Evolutionary conservation across 37 sponge, comb jelly and placozoan species (phyloP).

Genomic region (Aplysina aerophoba): DNA sequence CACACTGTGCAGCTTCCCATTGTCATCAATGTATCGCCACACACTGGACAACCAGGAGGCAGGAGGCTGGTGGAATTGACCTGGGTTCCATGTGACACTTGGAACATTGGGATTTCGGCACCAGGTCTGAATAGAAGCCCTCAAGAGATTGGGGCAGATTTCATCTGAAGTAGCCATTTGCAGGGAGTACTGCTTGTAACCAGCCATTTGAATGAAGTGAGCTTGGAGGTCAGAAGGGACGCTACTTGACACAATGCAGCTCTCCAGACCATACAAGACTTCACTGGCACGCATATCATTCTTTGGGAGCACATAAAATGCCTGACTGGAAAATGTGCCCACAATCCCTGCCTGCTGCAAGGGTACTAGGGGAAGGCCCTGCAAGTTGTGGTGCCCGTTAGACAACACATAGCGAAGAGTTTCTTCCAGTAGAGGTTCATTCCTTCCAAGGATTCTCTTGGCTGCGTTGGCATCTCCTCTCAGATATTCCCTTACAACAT

Average conservation of each 20-base stretch:
- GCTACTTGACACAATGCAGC: neutral
- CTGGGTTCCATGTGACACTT: conserved; percentile 38
- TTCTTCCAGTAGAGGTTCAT: conserved; percentile 30
- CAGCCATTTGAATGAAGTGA: neutral
- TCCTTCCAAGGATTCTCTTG: neutral
- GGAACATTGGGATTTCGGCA: neutral
- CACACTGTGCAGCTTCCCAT: neutral
- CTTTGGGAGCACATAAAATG: conserved; percentile 16
- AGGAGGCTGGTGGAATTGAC: conserved; percentile 37
- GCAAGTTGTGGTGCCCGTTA: neutral
- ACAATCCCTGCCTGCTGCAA: conserved; percentile 22
- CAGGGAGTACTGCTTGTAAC: neutral
- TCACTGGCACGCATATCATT: neutral
- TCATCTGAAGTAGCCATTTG: conserved; percentile 6
- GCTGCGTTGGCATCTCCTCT: neutral
- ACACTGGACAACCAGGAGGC: conserved; percentile 45
- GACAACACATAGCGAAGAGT: conserved; percentile 32
- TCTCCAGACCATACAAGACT: conserved; percentile 14
- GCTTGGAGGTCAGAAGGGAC: neutral
- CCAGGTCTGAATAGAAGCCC: conserved; percentile 44
- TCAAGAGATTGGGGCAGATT: conserved; percentile 26
- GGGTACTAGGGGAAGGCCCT: conserved; percentile 43
- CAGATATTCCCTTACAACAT: conserved; percentile 8
- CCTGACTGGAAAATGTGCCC: neutral
- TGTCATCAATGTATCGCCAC: conserved; percentile 48